Base-by-base conservation (phyloP, 2,888 invertebrate species). In the Drosophila peninsularis region DNA sequence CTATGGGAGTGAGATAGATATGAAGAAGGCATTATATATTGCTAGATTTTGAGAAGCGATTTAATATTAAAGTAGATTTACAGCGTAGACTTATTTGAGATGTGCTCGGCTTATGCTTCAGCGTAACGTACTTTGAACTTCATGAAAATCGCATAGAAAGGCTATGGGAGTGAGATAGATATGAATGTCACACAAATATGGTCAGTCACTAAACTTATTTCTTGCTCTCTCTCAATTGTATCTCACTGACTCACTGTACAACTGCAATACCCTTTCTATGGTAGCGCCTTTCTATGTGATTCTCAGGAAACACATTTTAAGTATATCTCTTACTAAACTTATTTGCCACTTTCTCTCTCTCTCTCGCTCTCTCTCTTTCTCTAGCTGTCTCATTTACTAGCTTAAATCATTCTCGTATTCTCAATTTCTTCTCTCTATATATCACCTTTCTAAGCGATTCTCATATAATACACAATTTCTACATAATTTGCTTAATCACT, bases 31-130 rank as follows among this genome's bases (percentile, higher is more conserved):
- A 24, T 44, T n/a, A 27, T 45, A 10, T 27, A 24, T 44, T 44
- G 24, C 14, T n/a, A n/a, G 24, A 9, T 1, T n/a, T 6, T 24
- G 14, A 7, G 4, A 1, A 24, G 1, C 2, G 1, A 0, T n/a
- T 27, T 24, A 7, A 24, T 45, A 27, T 10, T 11, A 10, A n/a
- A n/a, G n/a, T 9, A 1, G 2, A n/a, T 14, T 9, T 5, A 0
- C 6, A 14, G 17, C 0, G 1, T 17, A 7, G 9, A 36, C 3
- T 37, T n/a, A 37, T n/a, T 7, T n/a, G 37, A 37, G n/a, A n/a
- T 37, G 14, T 34, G 34, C 13, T 34, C 3, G 9, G 13, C 0
- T n/a, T 37, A 37, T 7, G 0, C 0, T 37, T 37, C 14, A 13
- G 11, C 5, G 0, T n/a, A n/a, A n/a, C n/a, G n/a, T 34, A 34